Evolutionary conservation across 2,797 vertebrate species (phyloP).

Genomic region (Neoniphon sammara): DNA sequence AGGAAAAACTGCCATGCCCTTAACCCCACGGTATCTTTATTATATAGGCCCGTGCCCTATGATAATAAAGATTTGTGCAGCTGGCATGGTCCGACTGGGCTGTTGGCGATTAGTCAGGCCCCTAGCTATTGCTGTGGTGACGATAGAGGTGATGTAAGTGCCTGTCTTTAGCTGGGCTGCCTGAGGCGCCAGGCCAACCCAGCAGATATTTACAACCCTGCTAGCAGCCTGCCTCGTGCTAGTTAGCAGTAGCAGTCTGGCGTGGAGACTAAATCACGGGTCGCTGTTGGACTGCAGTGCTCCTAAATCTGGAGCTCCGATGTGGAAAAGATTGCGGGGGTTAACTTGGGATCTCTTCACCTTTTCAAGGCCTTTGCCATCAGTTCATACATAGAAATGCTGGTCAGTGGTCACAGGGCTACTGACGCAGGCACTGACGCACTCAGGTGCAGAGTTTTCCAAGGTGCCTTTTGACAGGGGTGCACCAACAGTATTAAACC

Average conservation of each 20-base stretch:
- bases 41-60: too few species aligned
- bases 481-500: slow-evolving; percentile 18
- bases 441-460: slow-evolving; percentile 51
- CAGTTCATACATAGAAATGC: slow-evolving; percentile 43
- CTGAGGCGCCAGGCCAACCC: slow-evolving; percentile 63
- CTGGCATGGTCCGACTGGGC: slow-evolving; percentile 22
- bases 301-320: slow-evolving; percentile 62
- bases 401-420: slow-evolving; percentile 54
- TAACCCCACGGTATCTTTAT: background rate
- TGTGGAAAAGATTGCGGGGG: slow-evolving; percentile 58
- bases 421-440: slow-evolving; percentile 69
- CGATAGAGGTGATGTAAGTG: slow-evolving; percentile 73
- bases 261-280: slow-evolving; percentile 42
- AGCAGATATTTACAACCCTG: slow-evolving; percentile 73
- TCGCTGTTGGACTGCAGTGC: slow-evolving; percentile 48
- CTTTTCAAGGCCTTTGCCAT: slow-evolving; percentile 57
- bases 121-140: slow-evolving; percentile 55
- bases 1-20: background rate
- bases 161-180: slow-evolving; percentile 70
- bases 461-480: slow-evolving; percentile 27
- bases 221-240: slow-evolving; percentile 41
- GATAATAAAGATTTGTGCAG: slow-evolving; percentile 38
- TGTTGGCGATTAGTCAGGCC: slow-evolving; percentile 42
- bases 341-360: slow-evolving; percentile 53
- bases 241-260: slow-evolving; percentile 52